These are phyloP conservation scores for Protonibea diacanthus DNA, from an alignment of 2,797 vertebrate species.

Conservation along the genomic window DNA sequence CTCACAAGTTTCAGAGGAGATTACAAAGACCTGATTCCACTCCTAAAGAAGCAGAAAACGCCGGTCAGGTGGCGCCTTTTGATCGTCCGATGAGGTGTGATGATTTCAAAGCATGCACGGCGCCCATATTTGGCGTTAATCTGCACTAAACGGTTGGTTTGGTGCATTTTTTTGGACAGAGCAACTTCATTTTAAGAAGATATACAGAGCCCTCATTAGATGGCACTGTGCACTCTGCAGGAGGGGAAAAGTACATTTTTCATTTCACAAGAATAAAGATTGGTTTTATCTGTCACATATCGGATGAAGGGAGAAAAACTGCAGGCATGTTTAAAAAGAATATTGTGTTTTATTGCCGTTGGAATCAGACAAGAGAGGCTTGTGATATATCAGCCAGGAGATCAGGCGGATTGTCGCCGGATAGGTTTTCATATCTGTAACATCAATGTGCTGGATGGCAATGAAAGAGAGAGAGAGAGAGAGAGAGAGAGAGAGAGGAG, in stretches of 20 bases:
- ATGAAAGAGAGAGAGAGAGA: slow-evolving; percentile 58
- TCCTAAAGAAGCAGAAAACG: slow-evolving; percentile 17
- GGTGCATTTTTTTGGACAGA: slow-evolving; percentile 49
- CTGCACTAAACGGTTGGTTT: slow-evolving; percentile 53
- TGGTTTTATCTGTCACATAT: slow-evolving; percentile 73
- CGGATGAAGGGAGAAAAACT: slow-evolving; percentile 46
- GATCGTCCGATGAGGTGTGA: slow-evolving; percentile 34
- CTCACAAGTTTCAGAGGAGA: slow-evolving; percentile 16
- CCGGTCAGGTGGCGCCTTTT: slow-evolving; percentile 24
- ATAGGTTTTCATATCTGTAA: slow-evolving; percentile 73
- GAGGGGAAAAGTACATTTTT: slow-evolving; percentile 33
- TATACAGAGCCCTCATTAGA: slow-evolving; percentile 71
- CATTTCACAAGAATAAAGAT: slow-evolving; percentile 76
- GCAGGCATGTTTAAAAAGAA: slow-evolving; percentile 66
- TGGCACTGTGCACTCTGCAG: slow-evolving; percentile 68
- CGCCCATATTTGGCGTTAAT: slow-evolving; percentile 32
- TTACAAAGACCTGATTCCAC: slow-evolving; percentile 36
- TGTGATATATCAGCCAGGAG: slow-evolving; percentile 64
- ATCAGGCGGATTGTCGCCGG: slow-evolving; percentile 68
- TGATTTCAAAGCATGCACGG: slow-evolving; percentile 31
- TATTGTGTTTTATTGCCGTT: slow-evolving; percentile 71
- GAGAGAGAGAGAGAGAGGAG: slow-evolving; percentile 30
- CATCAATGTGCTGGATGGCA: slow-evolving; percentile 72
- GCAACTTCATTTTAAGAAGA: slow-evolving; percentile 47
- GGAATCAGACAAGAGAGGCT: slow-evolving; percentile 73